A percentile compares a stretch with the other conserved stretches of the same genome.
Conservation (phyloP, 2,797 vertebrate genomes). For the Gymnoscopelus microlampas region DNA sequence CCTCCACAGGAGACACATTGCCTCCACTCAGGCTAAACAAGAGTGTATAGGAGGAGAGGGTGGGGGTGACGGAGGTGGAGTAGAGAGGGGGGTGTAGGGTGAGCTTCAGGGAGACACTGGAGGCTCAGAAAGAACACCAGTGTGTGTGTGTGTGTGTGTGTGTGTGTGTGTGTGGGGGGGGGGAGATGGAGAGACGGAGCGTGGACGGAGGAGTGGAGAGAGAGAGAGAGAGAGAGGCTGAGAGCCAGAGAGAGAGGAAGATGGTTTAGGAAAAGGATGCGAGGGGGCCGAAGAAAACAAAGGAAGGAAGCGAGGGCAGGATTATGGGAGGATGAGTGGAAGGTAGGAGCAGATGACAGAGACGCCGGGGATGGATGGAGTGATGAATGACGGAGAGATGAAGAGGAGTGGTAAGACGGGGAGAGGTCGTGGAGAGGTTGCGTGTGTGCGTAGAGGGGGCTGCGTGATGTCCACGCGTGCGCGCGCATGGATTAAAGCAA, state of each 20-base stretch:
- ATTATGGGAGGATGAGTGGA: too few species aligned
- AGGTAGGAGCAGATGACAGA: neutral
- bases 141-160: neutral
- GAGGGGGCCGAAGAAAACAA: neutral
- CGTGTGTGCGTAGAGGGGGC: too few species aligned
- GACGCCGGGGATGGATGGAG: neutral
- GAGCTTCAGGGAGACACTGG: neutral
- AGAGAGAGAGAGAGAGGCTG: too few species aligned
- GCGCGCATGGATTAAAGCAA: too few species aligned
- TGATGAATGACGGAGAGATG: too few species aligned
- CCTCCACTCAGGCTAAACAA: neutral
- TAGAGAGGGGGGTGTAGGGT: neutral
- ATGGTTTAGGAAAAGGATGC: too few species aligned
- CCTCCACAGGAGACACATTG: constrained; percentile 12
- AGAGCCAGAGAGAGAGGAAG: too few species aligned
- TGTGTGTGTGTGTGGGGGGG: neutral
- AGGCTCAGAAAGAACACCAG: neutral
- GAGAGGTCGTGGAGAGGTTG: too few species aligned
- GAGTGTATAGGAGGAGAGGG: neutral
- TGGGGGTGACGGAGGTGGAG: neutral
- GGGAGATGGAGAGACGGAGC: neutral
- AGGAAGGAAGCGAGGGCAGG: too few species aligned
- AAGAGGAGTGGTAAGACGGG: too few species aligned
- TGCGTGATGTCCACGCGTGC: too few species aligned
- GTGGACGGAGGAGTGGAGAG: neutral